These are phyloP conservation scores for Gnatocerus cornutus DNA, from an alignment of 2,888 invertebrate species.

Conservation along the genomic window DNA sequence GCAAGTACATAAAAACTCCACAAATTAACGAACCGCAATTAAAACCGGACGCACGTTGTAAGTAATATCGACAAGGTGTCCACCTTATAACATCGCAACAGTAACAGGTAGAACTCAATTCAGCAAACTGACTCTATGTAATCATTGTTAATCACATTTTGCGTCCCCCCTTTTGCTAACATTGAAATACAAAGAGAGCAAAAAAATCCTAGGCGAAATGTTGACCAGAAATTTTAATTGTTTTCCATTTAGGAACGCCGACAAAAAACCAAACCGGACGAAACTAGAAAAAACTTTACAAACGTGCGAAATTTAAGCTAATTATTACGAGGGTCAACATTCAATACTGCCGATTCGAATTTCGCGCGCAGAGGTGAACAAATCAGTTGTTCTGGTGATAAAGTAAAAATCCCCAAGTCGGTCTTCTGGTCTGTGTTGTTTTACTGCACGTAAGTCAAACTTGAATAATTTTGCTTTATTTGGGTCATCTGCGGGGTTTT, in stretches of 20 bases:
- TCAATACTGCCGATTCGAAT: constrained; percentile 13
- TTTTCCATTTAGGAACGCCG: constrained; percentile 1
- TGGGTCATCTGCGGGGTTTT: constrained; percentile 12
- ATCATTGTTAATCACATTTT: constrained; percentile 44
- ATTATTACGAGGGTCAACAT: no score
- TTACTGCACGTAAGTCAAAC: constrained; percentile 35
- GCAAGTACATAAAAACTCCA: neutral
- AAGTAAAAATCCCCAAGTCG: constrained; percentile 11
- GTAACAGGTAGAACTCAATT: constrained; percentile 50
- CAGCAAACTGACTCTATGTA: constrained; percentile 41
- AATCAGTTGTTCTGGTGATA: constrained; percentile 4
- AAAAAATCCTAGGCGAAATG: constrained; percentile 6
- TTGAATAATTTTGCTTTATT: constrained; percentile 23
- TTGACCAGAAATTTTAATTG: constrained; percentile 1
- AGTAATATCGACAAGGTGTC: constrained; percentile 18
- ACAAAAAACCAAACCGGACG: neutral
- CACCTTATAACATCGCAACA: constrained; percentile 38
- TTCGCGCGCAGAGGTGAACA: no score
- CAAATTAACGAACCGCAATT: neutral
- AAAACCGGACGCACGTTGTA: neutral
- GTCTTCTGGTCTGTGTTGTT: constrained; percentile 32
- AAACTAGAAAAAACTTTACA: no score
- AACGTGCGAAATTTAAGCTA: no score
- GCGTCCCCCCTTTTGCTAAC: constrained; percentile 42
- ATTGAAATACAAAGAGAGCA: constrained; percentile 26